These are phyloP conservation scores for Lacerta agilis DNA, from an alignment of 2,797 vertebrate species.

Conservation along the genomic window DNA sequence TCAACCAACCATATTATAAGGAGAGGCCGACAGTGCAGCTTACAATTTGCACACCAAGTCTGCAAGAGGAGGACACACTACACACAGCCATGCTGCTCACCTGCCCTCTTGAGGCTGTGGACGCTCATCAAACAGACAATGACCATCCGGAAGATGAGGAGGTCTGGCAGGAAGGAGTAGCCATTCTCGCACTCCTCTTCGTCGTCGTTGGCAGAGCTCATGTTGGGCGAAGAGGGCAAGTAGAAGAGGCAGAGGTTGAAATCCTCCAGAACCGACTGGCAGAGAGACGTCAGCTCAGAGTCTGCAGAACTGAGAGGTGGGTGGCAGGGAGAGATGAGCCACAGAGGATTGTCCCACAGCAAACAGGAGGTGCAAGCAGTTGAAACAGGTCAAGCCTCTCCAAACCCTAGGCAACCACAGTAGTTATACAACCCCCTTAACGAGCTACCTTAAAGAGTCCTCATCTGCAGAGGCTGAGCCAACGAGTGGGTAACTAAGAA, in stretches of 20 bases:
- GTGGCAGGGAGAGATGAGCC: neutral
- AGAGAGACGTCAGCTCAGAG: constrained; percentile 92
- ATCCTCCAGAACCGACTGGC: constrained; percentile 96
- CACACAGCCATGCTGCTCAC: constrained; percentile 67
- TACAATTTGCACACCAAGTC: too few relatives aligned
- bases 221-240: constrained; percentile 83
- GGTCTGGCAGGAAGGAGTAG: constrained; percentile 89
- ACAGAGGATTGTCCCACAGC: neutral
- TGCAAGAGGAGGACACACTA: neutral
- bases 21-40: too few relatives aligned
- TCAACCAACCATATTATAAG: neutral
- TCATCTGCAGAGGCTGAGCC: neutral
- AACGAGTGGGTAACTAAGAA: neutral
- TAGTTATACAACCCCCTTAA: neutral
- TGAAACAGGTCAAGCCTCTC: neutral
- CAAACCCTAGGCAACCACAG: neutral
- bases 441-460: neutral
- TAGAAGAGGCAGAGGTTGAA: constrained; percentile 98
- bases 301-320: constrained; percentile 84
- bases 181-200: constrained; percentile 90
- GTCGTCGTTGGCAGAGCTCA: constrained; percentile 85
- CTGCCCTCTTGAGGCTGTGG: constrained; percentile 95
- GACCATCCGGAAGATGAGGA: constrained; percentile 94
- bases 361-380: neutral
- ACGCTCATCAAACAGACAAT: constrained; percentile 96